These are phyloP conservation scores for Diabrotica virgifera DNA, from an alignment of 1,140 invertebrate genomes.

Conservation along the genomic window DNA sequence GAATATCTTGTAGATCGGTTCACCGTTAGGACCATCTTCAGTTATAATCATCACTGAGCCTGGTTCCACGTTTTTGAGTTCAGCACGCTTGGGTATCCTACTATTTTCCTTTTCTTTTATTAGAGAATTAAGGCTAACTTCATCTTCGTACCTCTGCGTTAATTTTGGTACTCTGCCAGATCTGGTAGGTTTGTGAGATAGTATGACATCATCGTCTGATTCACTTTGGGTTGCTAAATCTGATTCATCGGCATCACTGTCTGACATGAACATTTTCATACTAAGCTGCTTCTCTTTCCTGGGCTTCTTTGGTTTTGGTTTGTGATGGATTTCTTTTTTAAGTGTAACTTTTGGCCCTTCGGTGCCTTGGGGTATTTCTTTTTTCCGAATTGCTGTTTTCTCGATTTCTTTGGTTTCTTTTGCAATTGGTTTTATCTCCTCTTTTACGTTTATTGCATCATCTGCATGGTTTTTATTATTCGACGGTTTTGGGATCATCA, in stretches of 20 bases:
- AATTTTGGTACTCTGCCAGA: constrained; percentile 37
- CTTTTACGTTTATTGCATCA: too few relatives aligned
- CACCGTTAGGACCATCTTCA: constrained; percentile 40
- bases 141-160: constrained; percentile 22
- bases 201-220: constrained; percentile 27
- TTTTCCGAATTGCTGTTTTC: background rate
- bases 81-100: constrained; percentile 12
- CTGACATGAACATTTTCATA: constrained; percentile 21
- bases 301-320: constrained; percentile 12
- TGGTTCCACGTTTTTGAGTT: constrained; percentile 21
- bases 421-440: too few relatives aligned
- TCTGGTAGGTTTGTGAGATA: constrained; percentile 30
- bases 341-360: constrained; percentile 4
- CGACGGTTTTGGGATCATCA: too few relatives aligned
- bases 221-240: constrained; percentile 25
- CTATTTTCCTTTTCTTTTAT: background rate
- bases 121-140: constrained; percentile 4
- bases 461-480: too few relatives aligned
- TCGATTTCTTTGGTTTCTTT: too few relatives aligned
- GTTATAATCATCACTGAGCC: constrained; percentile 49
- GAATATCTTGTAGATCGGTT: constrained; percentile 49
- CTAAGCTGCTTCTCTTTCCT: constrained; percentile 7
- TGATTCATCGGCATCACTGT: constrained; percentile 31
- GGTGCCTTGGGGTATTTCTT: background rate
- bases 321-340: background rate